Evolutionary conservation across 1,140 invertebrate species (phyloP), one percentile per base, ranked within the genome.

Genomic region (Pogonognathellus flavescens): DNA sequence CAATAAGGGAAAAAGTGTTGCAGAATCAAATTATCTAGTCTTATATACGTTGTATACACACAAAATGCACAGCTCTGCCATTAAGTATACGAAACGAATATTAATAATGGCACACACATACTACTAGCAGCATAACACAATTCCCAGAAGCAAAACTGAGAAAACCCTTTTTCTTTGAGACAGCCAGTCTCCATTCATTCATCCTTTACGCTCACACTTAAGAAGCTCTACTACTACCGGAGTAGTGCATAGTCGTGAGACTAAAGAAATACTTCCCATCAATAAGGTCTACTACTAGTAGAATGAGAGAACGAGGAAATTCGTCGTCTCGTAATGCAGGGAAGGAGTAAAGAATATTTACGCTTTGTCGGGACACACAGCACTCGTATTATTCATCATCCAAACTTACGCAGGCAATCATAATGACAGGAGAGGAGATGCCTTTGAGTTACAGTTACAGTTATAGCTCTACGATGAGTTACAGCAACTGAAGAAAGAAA

Each of bases 401-500:
- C 49, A 31, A 76, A 76, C 70, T 76, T 76, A 76, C 41, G 70
- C 41, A 76, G 41, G 70, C 70, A 76, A 76, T 76, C 70, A 76
- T 76, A 76, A 50, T 76, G 70, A 76, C 41, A 76, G 70, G 25
- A 49, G 70, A 41, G 70, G 31, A 76, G 70, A 76, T 76, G 70
- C 70, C 49, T 76, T 50, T 76, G 70, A 76, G 70, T 76, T 76
- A 76, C 70, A 76, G 70, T 50, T 76, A 76, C 70, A 41, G 70
- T 76, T 76, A 76, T 76, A 76, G 70, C 70, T 18, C 70, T 66
- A 50, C 70, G 70, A 76, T 76, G 70, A 76, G 70, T 76, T 76
- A 76, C 70, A 66, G 20, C 62, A 76, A 76, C 22, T 41, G 41
- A 57, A 31, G 22, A 70, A 76, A 76, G 70, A 76, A 76, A 76